Percentiles rank a stretch among this genome's conserved stretches.
Conservation (phyloP, 2,888 invertebrate species). For the Thymelicus acteon region DNA sequence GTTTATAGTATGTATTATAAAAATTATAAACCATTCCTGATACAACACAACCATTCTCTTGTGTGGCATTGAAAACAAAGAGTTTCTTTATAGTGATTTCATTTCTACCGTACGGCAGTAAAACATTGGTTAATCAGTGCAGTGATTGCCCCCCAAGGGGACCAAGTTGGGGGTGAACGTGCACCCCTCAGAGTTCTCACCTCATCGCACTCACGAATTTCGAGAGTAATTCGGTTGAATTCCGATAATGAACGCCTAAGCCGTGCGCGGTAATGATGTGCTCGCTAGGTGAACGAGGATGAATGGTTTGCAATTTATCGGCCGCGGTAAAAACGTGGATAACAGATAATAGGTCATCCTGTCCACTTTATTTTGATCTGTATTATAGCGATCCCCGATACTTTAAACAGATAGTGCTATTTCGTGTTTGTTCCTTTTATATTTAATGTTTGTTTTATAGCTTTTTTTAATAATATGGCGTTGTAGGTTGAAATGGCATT, state of each 20-base stretch:
- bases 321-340: not conserved
- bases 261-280: conserved; percentile 30
- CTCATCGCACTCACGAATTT: conserved; percentile 58
- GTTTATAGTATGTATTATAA: no score
- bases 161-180: conserved; percentile 4
- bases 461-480: no score
- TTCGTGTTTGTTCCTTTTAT: no score
- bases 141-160: conserved; percentile 28
- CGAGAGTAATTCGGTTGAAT: conserved; percentile 45
- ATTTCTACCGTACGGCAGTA: conserved; percentile 1
- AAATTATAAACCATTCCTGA: not conserved
- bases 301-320: conserved; percentile 23
- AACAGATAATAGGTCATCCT: not conserved
- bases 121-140: conserved; percentile 17
- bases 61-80: not conserved
- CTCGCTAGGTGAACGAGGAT: conserved; percentile 1
- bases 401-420: no score
- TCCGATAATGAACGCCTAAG: conserved; percentile 34
- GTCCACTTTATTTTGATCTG: no score
- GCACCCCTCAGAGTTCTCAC: conserved; percentile 56
- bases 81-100: not conserved
- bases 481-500: no score
- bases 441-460: no score
- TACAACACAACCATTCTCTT: no score
- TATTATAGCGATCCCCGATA: no score